Base-by-base conservation (phyloP, 35 echinoderm and acorn worm genomes). In the Heliocidaris erythrogramma region DNA sequence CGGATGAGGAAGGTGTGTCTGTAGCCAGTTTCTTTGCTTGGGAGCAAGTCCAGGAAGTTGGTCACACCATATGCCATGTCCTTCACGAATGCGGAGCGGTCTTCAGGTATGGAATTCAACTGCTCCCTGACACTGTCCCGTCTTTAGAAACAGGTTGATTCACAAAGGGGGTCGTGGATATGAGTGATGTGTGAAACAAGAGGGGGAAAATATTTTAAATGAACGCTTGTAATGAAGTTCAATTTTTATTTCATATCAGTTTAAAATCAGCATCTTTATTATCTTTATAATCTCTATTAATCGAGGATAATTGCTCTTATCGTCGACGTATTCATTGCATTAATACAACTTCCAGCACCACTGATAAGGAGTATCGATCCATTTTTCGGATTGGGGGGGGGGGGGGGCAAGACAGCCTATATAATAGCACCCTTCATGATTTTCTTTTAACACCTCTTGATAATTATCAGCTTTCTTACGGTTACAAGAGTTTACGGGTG, bases 1-100 rank as follows among this genome's bases (percentile, higher is more conserved):
- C 96, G 53, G 12, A 96, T 96, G 5, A 96, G 49, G 85, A 96
- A 96, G 17, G 96, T 96, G 89, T 96, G 96, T 49, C 59, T 86
- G 71, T 52, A 96, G 42, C 90, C 93, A 14, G 48, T 30, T 5
- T 92, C 85, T 32, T 50, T 35, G 49, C 49, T 14, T 29, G 94
- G 47, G 84, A 50, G 86, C 17, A 95, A 29, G 24, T 96, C 60
- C 3, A 78, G 65, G 69, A 78, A 31, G 18, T 88, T 48, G 47
- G 94, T 85, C n/a, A 96, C 60, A 1, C 60, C 94, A 59, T 96
- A 84, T 10, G 96, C 96, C 94, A 96, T 96, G 94, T 96, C 96
- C 52, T 96, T 96, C 32, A 96, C 48, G 71, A 96, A 96, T 11
- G 85, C 90, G 2, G 90, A 89, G 47, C 85, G 95, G 32, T 96